Evolutionary conservation across 37 sponge, comb jelly and placozoan species (phyloP), one percentile per base, ranked within the genome.

Genomic region (Halichondria panicea): DNA sequence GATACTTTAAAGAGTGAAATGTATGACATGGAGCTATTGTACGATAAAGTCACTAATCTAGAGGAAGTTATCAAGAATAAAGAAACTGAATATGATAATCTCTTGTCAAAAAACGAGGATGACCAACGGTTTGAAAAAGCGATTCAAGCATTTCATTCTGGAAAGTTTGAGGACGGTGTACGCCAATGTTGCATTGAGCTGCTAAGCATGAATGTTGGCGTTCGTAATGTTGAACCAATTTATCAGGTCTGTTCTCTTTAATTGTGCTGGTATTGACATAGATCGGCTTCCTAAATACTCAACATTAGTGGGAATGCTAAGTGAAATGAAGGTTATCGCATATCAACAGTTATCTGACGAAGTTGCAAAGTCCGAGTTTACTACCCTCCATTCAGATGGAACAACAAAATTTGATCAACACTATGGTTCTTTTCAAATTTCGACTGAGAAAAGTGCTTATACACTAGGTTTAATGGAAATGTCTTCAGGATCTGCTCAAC

Each of bases 391-490:
- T 24, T 21, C n/a, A 21, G 68, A 66, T 66, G 68, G 79, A 21
- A 73, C 83, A 0, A 34, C 83, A 3, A 82, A 82, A 31, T 82
- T 65, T 82, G 83, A 75, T 1, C 55, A 73, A 38, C 74, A 82
- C 24, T 82, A 73, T 44, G 39, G 30, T 2, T 72, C 75, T 11
- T 82, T 46, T 72, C 83, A 82, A 44, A 73, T 82, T 45, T 72
- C 72, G 18, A 55, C 75, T 13, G 67, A 34, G 0, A 22, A 35
- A 2, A 73, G 58, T 36, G 43, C 59, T 11, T 82, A 82, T 62
- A 30, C 67, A 0, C 59, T 82, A 38, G 83, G 83, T 4, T 39
- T 82, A 40, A 3, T 7, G 13, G 83, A 82, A 27, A 65, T 82
- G 66, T 22, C 65, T 1, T 31, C 83, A 34, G 83, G 83, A 1